These are phyloP conservation scores for Anoncus sp. DNA, from an alignment of 2,888 invertebrate species.

Conservation along the genomic window DNA sequence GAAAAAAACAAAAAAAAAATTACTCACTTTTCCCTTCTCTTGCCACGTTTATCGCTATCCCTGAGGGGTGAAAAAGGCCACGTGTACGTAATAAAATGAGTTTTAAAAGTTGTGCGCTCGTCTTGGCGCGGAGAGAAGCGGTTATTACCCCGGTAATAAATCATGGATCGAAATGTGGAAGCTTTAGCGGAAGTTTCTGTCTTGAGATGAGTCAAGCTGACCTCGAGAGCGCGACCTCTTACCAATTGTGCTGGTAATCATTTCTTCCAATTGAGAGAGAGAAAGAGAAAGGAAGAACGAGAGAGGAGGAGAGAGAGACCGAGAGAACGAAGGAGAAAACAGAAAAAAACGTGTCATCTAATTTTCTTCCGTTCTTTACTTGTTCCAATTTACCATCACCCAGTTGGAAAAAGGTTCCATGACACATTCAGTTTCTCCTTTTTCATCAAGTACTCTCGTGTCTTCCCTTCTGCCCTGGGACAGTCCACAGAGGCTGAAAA, in stretches of 20 bases:
- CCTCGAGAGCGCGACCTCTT: not conserved
- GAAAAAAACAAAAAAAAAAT: conserved; percentile 18
- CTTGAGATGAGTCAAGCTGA: conserved; percentile 8
- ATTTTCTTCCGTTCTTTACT: conserved; percentile 47
- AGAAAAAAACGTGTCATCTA: conserved; percentile 44
- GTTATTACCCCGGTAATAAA: conserved; percentile 38
- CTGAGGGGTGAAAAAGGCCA: conserved; percentile 19
- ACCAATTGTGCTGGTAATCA: not conserved
- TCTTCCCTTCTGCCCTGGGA: not conserved
- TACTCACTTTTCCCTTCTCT: conserved; percentile 6
- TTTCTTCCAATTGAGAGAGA: conserved; percentile 9
- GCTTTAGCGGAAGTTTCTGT: conserved; percentile 15
- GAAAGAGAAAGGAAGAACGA: not conserved
- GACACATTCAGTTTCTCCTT: conserved; percentile 24
- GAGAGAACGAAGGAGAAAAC: not conserved
- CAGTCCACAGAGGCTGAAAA: conserved; percentile 23
- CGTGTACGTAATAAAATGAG: conserved; percentile 44
- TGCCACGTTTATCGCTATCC: not conserved
- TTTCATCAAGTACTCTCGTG: conserved; percentile 15
- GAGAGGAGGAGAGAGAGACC: conserved; percentile 7
- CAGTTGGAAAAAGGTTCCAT: conserved; percentile 42
- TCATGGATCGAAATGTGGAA: conserved; percentile 40
- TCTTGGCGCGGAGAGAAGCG: conserved; percentile 7
- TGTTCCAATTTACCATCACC: conserved; percentile 39
- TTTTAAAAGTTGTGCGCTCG: conserved; percentile 49